Conservation (phyloP, 92 coral and sea anemone species). For the Parazoanthus atlanticus region DNA sequence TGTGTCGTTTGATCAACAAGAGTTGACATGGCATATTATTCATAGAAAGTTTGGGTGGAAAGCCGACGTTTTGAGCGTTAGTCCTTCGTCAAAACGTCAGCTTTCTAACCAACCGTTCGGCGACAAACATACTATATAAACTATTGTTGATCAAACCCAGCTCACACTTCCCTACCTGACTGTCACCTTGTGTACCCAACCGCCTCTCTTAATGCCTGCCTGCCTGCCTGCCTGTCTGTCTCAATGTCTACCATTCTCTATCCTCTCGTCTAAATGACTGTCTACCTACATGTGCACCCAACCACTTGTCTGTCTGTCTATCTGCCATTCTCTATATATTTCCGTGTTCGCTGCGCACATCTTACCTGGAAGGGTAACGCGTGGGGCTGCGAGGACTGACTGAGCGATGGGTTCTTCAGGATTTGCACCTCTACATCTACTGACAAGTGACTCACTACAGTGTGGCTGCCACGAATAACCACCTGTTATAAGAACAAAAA, state of each 20-base stretch:
- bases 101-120: too few relatives aligned
- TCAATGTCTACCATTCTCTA: not conserved
- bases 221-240: not conserved
- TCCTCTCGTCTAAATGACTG: not conserved
- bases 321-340: not conserved
- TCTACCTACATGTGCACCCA: not conserved
- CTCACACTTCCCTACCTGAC: too few relatives aligned
- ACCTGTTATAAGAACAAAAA: constrained; percentile 58
- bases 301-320: not conserved
- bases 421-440: constrained; percentile 85
- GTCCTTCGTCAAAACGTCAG: too few relatives aligned
- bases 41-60: too few relatives aligned
- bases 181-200: too few relatives aligned
- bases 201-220: too few relatives aligned
- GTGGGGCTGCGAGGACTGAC: constrained; percentile 53
- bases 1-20: too few relatives aligned
- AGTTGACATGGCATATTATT: too few relatives aligned
- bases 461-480: constrained; percentile 83
- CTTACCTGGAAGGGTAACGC: constrained; percentile 80
- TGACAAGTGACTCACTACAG: constrained; percentile 71
- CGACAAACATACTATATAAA: too few relatives aligned
- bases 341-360: not conserved
- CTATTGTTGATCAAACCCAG: too few relatives aligned
- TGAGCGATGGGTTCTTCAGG: constrained; percentile 81
- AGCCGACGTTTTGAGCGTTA: too few relatives aligned